These are phyloP conservation scores for Leptopilina drosophilae DNA, from an alignment of 2,888 invertebrate genomes.

Conservation along the genomic window DNA sequence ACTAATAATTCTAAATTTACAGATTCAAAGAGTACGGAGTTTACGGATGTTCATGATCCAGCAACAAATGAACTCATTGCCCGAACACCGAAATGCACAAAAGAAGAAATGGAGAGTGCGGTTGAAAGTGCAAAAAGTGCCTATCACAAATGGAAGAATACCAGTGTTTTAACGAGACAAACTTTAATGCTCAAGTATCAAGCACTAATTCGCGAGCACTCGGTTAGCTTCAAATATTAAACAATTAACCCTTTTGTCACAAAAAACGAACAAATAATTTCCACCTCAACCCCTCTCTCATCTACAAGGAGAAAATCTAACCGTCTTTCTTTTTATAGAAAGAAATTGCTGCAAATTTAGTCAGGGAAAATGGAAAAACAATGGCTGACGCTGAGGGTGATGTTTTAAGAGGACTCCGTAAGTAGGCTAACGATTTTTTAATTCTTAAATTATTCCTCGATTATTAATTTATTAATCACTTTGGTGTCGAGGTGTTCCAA, in stretches of 20 bases:
- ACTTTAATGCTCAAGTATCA: constrained; percentile 91
- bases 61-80: constrained; percentile 90
- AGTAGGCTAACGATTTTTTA: constrained; percentile 77
- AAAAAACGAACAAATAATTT: too few species aligned
- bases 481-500: too few species aligned
- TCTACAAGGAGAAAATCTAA: too few species aligned
- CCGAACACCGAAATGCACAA: constrained; percentile 93
- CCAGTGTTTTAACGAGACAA: constrained; percentile 94
- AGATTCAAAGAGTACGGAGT: constrained; percentile 95
- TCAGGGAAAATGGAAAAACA: constrained; percentile 98
- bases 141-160: constrained; percentile 90
- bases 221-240: constrained; percentile 68
- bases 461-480: too few species aligned
- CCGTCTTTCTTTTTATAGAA: constrained; percentile 76
- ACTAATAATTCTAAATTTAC: constrained; percentile 61
- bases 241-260: too few species aligned
- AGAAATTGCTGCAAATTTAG: constrained; percentile 93
- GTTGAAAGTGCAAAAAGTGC: constrained; percentile 89
- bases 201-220: constrained; percentile 73
- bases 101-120: constrained; percentile 92
- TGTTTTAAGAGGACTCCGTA: constrained; percentile 96
- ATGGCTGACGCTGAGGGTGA: constrained; percentile 98
- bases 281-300: too few species aligned
- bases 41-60: constrained; percentile 97
- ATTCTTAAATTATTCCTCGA: too few species aligned